These are phyloP conservation scores for Heliconius sara DNA, from an alignment of 2,888 invertebrate species.

Conservation along the genomic window DNA sequence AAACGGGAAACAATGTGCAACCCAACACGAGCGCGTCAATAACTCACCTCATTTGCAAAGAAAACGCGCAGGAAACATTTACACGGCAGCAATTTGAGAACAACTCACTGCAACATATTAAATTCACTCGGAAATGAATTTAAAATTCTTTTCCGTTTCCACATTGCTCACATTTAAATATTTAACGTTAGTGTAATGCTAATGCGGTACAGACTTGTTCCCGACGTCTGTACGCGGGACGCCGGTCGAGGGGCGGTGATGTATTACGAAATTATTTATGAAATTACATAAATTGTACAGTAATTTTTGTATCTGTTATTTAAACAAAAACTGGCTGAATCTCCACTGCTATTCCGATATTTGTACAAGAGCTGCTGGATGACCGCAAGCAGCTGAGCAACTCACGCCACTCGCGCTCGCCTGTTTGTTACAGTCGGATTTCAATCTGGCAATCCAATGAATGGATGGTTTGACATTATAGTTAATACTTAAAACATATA, in stretches of 20 bases:
- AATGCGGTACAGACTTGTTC: background rate
- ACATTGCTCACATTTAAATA: slow-evolving; percentile 37
- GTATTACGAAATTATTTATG: too few species aligned
- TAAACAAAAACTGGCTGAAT: background rate
- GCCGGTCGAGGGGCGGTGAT: too few species aligned
- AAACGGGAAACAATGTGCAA: background rate
- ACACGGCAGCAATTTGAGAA: slow-evolving; percentile 12
- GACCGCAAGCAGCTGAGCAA: background rate
- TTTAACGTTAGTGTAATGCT: slow-evolving; percentile 32
- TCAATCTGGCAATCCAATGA: slow-evolving; percentile 21
- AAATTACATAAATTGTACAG: too few species aligned
- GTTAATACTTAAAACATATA: background rate
- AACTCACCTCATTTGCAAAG: slow-evolving; percentile 13
- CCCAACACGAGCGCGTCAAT: slow-evolving; percentile 12
- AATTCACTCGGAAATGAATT: slow-evolving; percentile 32
- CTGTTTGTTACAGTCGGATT: slow-evolving; percentile 31
- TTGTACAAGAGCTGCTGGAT: too few species aligned
- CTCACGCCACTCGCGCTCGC: background rate
- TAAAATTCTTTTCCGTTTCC: slow-evolving; percentile 30
- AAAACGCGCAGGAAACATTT: slow-evolving; percentile 5
- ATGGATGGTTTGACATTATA: background rate
- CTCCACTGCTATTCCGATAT: background rate
- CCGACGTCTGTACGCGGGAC: too few species aligned
- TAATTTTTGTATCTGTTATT: too few species aligned
- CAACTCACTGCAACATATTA: slow-evolving; percentile 34